Evolutionary conservation across 2,113 vertebrate species (phyloP), one percentile per base, ranked within the genome.

Genomic region (Girardinichthys multiradiatus): DNA sequence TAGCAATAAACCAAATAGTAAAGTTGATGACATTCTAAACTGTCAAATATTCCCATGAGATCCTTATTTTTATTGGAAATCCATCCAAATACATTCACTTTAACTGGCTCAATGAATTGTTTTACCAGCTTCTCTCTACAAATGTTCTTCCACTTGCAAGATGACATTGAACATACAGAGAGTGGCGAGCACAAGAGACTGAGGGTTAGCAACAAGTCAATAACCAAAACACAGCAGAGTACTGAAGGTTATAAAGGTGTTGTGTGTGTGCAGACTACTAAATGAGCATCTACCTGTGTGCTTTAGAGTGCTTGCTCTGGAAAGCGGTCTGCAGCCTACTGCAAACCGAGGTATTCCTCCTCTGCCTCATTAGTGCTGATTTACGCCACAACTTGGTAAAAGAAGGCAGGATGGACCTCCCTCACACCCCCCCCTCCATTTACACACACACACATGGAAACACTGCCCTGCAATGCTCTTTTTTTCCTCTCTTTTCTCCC

Each of bases 361-460:
- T 60, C 92, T 79, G 57, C 87, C 96, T 97, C 96, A 95, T 97
- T 96, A 97, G 95, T 90, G 93, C 95, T 96, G 96, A 97, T 97
- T 96, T 96, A 96, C 95, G 83, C 95, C 94, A 91, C 94, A 92
- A 90, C 90, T 78, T 87, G 92, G 94, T 94, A 93, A 93, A 92
- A 94, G 93, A 92, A 93, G 92, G 80, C 87, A 87, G 86, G 79
- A 62, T 70, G 95, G 91, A 86, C 93, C 90, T 74, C 92, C 92
- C 93, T 86, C 86, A 92, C 81, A 91, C 89, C 92, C 93, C 29
- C 28, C 92, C 80, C 92, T 89, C 92, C 90, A 54, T 80, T 76
- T 62, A 72, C 63, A 30, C 73, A 35, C 57, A 69, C 62, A 62
- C 68, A 58, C 71, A 77, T 51, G 57, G 57, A 80, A 77, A 77